Base-by-base conservation (phyloP, 2,888 invertebrate species). In the Sclerodermus sp. region DNA sequence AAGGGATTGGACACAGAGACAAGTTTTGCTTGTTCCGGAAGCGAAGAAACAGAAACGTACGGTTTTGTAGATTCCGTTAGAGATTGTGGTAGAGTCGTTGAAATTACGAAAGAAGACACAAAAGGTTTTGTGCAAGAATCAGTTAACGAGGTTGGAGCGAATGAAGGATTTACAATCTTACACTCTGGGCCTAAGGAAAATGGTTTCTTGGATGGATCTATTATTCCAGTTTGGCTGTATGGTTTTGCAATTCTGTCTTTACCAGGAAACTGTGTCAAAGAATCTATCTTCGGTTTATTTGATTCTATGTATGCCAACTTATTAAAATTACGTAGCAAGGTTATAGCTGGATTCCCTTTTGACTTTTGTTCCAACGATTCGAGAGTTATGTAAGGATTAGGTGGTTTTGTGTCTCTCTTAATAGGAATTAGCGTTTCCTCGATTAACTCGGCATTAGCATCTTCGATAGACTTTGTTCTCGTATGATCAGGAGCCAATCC, bases 171-270 rank as follows among this genome's bases (percentile, higher is more conserved):
- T 29, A 56, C 54, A 23, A 23, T 48, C 6, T 44, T 56, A 31
- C 47, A 39, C 14, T 49, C 57, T 14, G 47, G 34, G 2, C 36
- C 40, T 9, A 53, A 2, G 6, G 38, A 18, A 42, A 51, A 52
- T 12, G 55, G 58, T 38, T 67, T 66, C 32, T 61, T 66, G 16
- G 58, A 36, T 1, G 64, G 39, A 13, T 70, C 69, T 6, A 69
- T 63, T 10, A 73, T 50, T 17, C 70, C 69, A 8, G 69, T 64
- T 42, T 73, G 71, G 1, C 74, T 73, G 37, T 74, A 73, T 1
- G 75, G 69, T 40, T 71, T 64, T 15, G 58, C 40, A 15, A 48
- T 36, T 40, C 62, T 63, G n/a, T 67, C 60, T 4, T 53, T 39
- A 18, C 49, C 40, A 1, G 62, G 45, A 9, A 62, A 51, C 1